Percentiles rank a stretch among this genome's conserved stretches.
Conservation (phyloP, 2,888 invertebrate genomes). For the Eupithecia vulgata region DNA sequence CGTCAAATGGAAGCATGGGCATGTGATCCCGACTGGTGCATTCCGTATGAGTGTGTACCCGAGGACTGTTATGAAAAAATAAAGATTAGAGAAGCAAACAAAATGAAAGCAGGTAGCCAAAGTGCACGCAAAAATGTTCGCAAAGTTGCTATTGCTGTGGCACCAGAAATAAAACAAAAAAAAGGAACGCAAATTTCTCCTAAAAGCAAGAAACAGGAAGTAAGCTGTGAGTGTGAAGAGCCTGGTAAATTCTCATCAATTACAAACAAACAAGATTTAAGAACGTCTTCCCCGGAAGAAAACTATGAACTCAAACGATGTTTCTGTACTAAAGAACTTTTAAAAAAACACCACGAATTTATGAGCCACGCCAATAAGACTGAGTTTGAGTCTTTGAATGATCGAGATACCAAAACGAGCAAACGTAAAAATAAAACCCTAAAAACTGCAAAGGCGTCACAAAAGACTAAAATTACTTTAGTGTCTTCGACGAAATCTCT, state of each 20-base stretch:
- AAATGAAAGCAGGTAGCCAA: neutral
- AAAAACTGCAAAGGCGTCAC: neutral
- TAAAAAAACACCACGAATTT: neutral
- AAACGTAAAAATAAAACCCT: neutral
- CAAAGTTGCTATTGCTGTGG: constrained; percentile 7
- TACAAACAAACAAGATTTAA: neutral
- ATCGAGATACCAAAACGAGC: neutral
- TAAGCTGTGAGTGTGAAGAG: constrained; percentile 5
- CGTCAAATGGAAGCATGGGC: constrained; percentile 40
- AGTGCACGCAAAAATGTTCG: neutral
- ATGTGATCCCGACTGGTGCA: constrained; percentile 42
- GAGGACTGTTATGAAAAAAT: constrained; percentile 39
- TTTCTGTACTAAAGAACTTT: neutral
- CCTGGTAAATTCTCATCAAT: constrained; percentile 22
- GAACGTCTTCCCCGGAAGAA: neutral
- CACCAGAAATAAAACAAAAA: neutral
- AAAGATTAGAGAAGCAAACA: constrained; percentile 26
- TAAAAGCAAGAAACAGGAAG: constrained; percentile 8
- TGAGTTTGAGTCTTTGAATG: neutral
- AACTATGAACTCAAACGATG: constrained; percentile 31
- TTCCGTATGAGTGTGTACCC: constrained; percentile 34
- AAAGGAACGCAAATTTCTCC: constrained; percentile 11
- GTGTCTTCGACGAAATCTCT: neutral
- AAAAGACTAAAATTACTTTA: neutral
- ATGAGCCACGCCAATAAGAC: neutral